phyloP scores from a whole-genome alignment of 2,888 invertebrate genomes.

The Parnassius glacialis region DNA sequence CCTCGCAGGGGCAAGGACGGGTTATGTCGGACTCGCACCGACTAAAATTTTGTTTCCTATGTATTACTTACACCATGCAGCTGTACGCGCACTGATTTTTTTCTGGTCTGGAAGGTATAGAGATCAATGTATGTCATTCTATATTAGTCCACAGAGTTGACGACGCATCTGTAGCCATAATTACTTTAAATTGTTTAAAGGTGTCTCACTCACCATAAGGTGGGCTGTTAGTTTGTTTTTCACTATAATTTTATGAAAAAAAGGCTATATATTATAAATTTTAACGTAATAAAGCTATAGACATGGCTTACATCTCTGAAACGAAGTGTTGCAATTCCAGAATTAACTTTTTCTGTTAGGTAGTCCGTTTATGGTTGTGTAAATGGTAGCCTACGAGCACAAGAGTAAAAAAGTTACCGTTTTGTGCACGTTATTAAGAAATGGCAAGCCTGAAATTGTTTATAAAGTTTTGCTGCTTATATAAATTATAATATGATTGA shows the following conservation, averaged over 20 bases:
- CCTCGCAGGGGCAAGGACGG: no score
- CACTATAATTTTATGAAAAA: not conserved
- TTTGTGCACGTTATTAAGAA: not conserved
- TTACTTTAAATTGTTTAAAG: no score
- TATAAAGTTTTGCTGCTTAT: no score
- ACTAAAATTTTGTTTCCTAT: no score
- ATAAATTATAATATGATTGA: no score
- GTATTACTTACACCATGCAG: no score
- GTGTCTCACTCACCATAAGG: not conserved
- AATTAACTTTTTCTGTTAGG: conserved; percentile 17
- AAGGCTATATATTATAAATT: not conserved
- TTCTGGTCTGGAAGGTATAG: no score
- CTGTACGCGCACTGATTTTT: no score
- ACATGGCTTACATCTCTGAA: conserved; percentile 4
- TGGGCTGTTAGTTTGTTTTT: not conserved
- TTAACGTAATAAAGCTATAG: conserved; percentile 8
- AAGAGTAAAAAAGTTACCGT: conserved; percentile 2
- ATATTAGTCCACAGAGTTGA: no score
- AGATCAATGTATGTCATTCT: no score
- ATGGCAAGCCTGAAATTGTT: not conserved
- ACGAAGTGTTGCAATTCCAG: conserved; percentile 9
- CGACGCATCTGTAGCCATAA: no score
- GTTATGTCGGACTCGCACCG: no score
- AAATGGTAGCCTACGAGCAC: not conserved
- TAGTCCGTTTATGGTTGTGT: conserved; percentile 10